Percentiles rank a stretch among this genome's conserved stretches.
These are phyloP conservation scores for Ichneumoninae sp. DNA, from an alignment of 2,888 invertebrate genomes.

Conservation along the genomic window DNA sequence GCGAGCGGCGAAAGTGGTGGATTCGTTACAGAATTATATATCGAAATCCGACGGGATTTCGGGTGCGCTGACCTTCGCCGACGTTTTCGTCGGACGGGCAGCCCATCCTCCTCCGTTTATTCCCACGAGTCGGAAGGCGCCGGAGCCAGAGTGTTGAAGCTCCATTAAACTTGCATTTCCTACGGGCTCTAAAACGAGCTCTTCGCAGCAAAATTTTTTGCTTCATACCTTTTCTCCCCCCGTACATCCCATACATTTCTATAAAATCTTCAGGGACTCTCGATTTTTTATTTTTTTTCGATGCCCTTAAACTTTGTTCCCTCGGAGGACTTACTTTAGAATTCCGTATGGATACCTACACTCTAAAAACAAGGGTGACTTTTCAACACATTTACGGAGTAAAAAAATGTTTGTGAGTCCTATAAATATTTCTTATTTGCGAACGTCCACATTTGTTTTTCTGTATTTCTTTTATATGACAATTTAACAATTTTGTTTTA, in stretches of 20 bases:
- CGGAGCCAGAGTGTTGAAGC: conserved; percentile 16
- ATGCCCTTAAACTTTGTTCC: background rate
- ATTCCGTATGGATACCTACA: background rate
- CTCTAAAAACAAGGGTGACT: background rate
- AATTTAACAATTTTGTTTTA: too few relatives aligned
- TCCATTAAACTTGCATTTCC: conserved; percentile 54
- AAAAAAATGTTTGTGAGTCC: background rate
- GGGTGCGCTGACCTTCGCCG: conserved; percentile 30
- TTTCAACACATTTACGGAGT: background rate
- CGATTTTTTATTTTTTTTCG: background rate
- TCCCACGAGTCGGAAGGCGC: conserved; percentile 31
- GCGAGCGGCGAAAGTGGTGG: background rate
- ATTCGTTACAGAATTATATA: background rate
- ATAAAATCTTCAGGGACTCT: conserved; percentile 5
- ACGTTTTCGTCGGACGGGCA: background rate
- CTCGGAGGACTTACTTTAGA: background rate
- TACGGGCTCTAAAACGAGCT: background rate
- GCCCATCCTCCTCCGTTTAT: conserved; percentile 16
- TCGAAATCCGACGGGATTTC: background rate
- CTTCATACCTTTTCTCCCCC: background rate
- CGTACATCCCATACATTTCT: background rate
- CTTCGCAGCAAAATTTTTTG: conserved; percentile 2
- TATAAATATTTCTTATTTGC: background rate
- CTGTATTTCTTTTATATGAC: too few relatives aligned
- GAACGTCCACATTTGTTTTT: background rate